Evolutionary conservation across 2,797 vertebrate genomes (phyloP).

Genomic region (Limosa lapponica): DNA sequence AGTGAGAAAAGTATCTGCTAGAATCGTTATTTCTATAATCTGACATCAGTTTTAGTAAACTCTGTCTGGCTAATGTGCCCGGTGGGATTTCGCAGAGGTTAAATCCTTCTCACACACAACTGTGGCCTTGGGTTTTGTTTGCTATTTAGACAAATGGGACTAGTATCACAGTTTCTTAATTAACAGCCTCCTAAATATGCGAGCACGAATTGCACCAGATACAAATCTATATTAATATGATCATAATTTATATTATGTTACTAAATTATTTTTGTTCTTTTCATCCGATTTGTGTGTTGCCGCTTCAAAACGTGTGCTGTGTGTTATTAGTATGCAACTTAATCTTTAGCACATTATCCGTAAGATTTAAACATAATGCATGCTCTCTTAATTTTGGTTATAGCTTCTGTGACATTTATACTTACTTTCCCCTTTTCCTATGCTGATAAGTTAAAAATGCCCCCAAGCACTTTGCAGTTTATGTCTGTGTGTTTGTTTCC

Average conservation of each 20-base stretch:
- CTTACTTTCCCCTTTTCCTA: conserved; percentile 37
- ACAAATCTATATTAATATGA: neutral
- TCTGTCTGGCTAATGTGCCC: neutral
- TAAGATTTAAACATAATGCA: conserved; percentile 46
- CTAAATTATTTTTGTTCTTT: neutral
- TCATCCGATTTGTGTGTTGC: neutral
- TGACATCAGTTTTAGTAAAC: conserved; percentile 35
- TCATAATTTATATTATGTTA: neutral
- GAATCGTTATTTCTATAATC: neutral
- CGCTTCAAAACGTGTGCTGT: neutral
- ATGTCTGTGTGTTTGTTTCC: conserved; percentile 17
- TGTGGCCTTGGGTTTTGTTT: neutral
- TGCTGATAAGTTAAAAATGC: conserved; percentile 20
- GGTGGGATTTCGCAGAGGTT: conserved; percentile 4
- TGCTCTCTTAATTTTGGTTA: conserved; percentile 63
- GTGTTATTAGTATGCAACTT: conserved; percentile 48
- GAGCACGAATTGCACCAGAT: neutral
- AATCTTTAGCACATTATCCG: conserved; percentile 53
- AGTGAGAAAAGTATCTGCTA: neutral
- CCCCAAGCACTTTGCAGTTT: conserved; percentile 32
- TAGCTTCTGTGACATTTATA: conserved; percentile 64
- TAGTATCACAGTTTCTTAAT: neutral
- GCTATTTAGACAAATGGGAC: neutral
- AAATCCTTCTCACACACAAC: neutral
- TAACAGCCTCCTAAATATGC: neutral